These are phyloP conservation scores for Tyrannus savana DNA, from an alignment of 2,113 vertebrate genomes.

Conservation along the genomic window DNA sequence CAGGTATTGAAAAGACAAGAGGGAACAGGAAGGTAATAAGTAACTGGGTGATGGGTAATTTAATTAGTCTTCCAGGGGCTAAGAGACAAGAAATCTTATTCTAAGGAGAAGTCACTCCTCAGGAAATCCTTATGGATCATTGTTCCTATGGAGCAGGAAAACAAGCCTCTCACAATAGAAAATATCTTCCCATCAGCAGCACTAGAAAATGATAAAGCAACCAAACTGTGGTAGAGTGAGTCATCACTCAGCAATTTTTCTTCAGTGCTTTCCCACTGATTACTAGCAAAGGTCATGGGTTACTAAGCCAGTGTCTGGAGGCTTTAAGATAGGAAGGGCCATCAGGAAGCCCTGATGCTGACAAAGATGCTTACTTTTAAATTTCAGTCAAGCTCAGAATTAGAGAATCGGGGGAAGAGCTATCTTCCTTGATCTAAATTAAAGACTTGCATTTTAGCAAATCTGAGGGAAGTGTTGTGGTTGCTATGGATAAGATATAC, in stretches of 20 bases:
- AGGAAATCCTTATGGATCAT: slow-evolving; percentile 57
- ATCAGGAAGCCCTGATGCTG: not conserved
- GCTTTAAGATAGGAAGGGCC: not conserved
- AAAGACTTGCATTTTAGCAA: slow-evolving; percentile 2
- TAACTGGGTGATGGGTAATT: not conserved
- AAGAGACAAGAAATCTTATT: not conserved
- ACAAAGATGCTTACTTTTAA: not conserved
- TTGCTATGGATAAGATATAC: slow-evolving; percentile 43
- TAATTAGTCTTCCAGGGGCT: not conserved
- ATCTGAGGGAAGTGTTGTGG: slow-evolving; percentile 22
- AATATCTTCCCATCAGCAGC: slow-evolving; percentile 39
- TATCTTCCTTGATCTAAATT: slow-evolving; percentile 27
- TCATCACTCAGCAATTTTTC: slow-evolving; percentile 28
- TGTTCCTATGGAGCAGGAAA: slow-evolving; percentile 47
- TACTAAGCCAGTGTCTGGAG: not conserved
- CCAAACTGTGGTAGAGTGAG: slow-evolving; percentile 15
- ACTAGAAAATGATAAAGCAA: slow-evolving; percentile 39
- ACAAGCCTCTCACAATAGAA: slow-evolving; percentile 38
- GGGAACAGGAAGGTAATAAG: not conserved
- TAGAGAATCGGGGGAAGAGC: not conserved
- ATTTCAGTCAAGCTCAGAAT: not conserved
- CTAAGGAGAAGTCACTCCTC: slow-evolving; percentile 4
- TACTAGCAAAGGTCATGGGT: slow-evolving; percentile 6
- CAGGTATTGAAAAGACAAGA: not conserved
- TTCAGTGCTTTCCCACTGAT: not conserved